These are phyloP conservation scores for Pipistrellus pipistrellus DNA, from an alignment of 2,797 vertebrate species.

Conservation along the genomic window DNA sequence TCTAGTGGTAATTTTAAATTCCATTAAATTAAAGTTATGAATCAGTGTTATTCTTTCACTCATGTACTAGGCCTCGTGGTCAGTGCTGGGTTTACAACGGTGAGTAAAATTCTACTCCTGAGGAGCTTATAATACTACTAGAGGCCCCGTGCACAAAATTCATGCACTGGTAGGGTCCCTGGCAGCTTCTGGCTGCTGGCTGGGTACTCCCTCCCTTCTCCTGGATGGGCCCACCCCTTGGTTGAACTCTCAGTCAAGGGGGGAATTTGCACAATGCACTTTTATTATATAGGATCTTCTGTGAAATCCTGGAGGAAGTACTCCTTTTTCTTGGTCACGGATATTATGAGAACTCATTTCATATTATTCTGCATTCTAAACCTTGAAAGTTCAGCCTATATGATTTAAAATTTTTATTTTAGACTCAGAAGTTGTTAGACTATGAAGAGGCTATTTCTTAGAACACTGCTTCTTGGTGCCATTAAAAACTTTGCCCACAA, in stretches of 20 bases:
- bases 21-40: neutral
- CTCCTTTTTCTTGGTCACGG: slow-evolving; percentile 8
- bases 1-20: slow-evolving; percentile 28
- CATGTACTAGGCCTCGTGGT: neutral
- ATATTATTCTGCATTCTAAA: slow-evolving; percentile 1
- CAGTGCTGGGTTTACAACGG: neutral
- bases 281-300: neutral
- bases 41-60: neutral
- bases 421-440: slow-evolving; percentile 9
- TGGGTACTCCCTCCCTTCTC: too few species aligned
- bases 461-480: neutral
- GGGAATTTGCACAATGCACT: too few species aligned
- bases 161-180: too few species aligned
- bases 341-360: slow-evolving; percentile 28
- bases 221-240: too few species aligned
- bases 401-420: neutral
- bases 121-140: neutral
- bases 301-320: neutral
- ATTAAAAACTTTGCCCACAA: neutral
- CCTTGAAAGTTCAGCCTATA: neutral
- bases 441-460: neutral
- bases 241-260: too few species aligned
- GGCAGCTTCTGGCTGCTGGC: too few species aligned
- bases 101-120: neutral
- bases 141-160: too few species aligned